phyloP scores from a whole-genome alignment of 2,888 invertebrate genomes.

The Athetis lepigone region DNA sequence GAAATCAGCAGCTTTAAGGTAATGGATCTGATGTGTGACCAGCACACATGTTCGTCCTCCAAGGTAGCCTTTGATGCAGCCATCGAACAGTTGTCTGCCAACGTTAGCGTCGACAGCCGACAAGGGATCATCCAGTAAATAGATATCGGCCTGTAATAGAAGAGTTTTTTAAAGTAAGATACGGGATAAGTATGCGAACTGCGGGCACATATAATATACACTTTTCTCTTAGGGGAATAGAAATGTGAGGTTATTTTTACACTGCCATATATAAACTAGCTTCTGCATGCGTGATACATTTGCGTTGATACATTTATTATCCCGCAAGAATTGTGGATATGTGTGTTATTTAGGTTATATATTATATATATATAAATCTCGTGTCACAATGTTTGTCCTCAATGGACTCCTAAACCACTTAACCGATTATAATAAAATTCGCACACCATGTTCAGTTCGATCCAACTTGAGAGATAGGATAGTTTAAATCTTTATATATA shows the following conservation, averaged over 20 bases:
- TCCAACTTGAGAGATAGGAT: no score
- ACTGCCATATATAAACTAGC: background rate
- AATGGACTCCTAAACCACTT: no score
- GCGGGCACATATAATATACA: background rate
- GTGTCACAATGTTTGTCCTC: no score
- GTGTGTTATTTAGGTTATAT: no score
- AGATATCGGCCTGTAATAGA: conserved; percentile 92
- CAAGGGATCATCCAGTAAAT: conserved; percentile 95
- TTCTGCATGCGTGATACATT: no score
- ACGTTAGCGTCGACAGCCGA: conserved; percentile 96
- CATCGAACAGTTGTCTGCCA: conserved; percentile 93
- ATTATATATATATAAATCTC: no score
- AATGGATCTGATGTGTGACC: conserved; percentile 96
- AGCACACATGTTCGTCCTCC: conserved; percentile 93
- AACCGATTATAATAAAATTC: no score
- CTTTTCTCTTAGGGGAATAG: background rate
- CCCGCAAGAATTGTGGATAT: no score
- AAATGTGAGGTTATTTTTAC: background rate
- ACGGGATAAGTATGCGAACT: background rate
- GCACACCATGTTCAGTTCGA: no score
- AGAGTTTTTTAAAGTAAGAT: background rate
- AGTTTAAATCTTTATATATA: no score
- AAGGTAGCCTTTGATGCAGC: conserved; percentile 92
- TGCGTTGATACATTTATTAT: no score
- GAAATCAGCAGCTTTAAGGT: conserved; percentile 83